Evolutionary conservation across 1,140 invertebrate genomes (phyloP), one percentile per base, ranked within the genome.

Genomic region (Mamestra configurata): DNA sequence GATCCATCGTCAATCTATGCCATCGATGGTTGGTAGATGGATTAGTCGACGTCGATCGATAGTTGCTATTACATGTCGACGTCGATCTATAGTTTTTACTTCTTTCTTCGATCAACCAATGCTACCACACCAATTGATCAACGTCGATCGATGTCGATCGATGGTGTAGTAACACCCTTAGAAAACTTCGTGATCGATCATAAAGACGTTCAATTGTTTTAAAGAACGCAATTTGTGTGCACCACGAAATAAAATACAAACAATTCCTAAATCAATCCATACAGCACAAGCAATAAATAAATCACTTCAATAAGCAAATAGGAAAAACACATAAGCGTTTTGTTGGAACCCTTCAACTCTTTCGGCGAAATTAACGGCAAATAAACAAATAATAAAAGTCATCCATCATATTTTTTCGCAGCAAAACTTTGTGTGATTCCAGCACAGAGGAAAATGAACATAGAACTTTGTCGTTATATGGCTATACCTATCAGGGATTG

Each of bases 351-450:
- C 18, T 2, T 22, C 31, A 35, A 61, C 59, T 31, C 59, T 68
- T 68, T 43, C 7, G 22, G 11, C 46, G 18, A 71, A 71, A 71
- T 71, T 71, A 71, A 18, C 46, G 22, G 18, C 0, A 51, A 71
- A 71, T 53, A 71, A 71, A 71, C 37, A 51, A 51, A 53, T 18
- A 51, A 35, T 53, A 71, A 71, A 71, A 71, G 68, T 43, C 46
- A 71, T 35, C 68, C 46, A 71, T 71, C 46, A 71, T 71, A 27
- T 71, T 51, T 71, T 53, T 24, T 18, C 4, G 49, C 5, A 53
- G 7, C 51, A 1, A 53, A 71, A 71, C 24, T 20, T 51, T 53
- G 49, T 51, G 68, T 71, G 27, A 51, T 53, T 71, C 27, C 0
- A 6, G 13, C 18, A 43, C n/a, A 40, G 18, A 40, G 18, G 3